Evolutionary conservation across 2,113 vertebrate genomes (phyloP), one percentile per base, ranked within the genome.

Genomic region (Paralichthys olivaceus): DNA sequence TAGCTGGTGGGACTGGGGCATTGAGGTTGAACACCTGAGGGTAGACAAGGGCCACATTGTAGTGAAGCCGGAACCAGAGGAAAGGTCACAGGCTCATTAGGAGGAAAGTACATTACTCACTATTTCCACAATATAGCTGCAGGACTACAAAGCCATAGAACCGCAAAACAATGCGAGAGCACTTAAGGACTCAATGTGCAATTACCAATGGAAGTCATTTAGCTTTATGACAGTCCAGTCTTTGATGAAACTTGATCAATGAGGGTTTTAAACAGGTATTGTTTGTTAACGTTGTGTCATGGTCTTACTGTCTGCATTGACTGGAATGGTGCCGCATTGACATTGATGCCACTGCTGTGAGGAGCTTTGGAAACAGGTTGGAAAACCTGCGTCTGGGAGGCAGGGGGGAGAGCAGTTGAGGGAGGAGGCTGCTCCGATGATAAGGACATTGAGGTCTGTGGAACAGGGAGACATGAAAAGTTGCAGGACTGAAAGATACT

Each of bases 281-380:
- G 53, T 34, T 56, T 72, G 8, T 45, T 23, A 37, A 45, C 29
- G 34, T 2, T 14, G 49, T 12, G 47, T 67, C 22, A 60, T 45
- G 69, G 40, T 70, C 95, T 95, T 93, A 99, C 98, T 89, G 97
- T 98, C 78, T 99, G 98, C 98, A 99, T 99, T 90, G 97, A 99
- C 12, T 99, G 97, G 98, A 99, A 99, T 95, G 98, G 98, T 93
- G 98, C 97, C 79, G 98, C 98, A 43, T 99, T 99, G 85, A 99
- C 97, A 70, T 99, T 99, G 93, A 99, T 99, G 81, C 98, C 98
- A 4, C 97, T 95, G 94, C 96, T 98, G 85, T 97, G 97, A 85
- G 97, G 95, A 84, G 97, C 93, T 93, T 98, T 99, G 89, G 97
- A 93, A 79, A 95, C 96, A 77, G 96, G 92, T 92, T 97, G 97